Evolutionary conservation across 1,140 invertebrate species (phyloP), one percentile per base, ranked within the genome.

Genomic region (Trachymyrmex septentrionalis): DNA sequence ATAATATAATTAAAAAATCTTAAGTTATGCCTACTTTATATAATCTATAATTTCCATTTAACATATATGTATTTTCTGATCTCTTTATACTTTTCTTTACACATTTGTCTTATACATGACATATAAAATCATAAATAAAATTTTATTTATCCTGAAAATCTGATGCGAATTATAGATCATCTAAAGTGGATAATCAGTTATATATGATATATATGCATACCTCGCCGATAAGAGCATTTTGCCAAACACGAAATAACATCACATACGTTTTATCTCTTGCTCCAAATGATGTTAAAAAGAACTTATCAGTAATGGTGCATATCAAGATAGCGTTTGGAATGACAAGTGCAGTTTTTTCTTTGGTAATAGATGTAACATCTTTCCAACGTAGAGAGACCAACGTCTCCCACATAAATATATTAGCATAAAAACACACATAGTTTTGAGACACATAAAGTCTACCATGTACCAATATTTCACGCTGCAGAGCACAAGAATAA

Each of bases 281-380:
- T 27, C 97, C 97, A 94, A 99, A 99, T 38, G 98, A 99, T 19
- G 99, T 98, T 87, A 99, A 97, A 95, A 99, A 99, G 94, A 97
- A 97, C 93, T 98, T 99, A 86, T 99, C 98, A 61, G 95, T 96
- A 88, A 97, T 97, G 21, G 98, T 98, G 86, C 96, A 97, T 88
- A 99, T 97, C 89, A 98, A 97, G 91, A 99, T 98, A 77, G 99
- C 99, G 96, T 99, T 99, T 78, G 99, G 99, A 94, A 99, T 99
- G 21, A 99, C 98, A 92, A 98, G 95, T 4, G 98, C 98, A 34
- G 98, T 98, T 96, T 98, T 98, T 94, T 99, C 98, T 95, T 99
- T 99, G 9, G 98, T 99, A 93, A 99, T 98, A 66, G 98, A 97
- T 1, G 97, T 97, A 48, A 99, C 98, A 89, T 99, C 98, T 93